Evolutionary conservation across 2,888 invertebrate genomes (phyloP).

Genomic region (Argynnis bischoffii): DNA sequence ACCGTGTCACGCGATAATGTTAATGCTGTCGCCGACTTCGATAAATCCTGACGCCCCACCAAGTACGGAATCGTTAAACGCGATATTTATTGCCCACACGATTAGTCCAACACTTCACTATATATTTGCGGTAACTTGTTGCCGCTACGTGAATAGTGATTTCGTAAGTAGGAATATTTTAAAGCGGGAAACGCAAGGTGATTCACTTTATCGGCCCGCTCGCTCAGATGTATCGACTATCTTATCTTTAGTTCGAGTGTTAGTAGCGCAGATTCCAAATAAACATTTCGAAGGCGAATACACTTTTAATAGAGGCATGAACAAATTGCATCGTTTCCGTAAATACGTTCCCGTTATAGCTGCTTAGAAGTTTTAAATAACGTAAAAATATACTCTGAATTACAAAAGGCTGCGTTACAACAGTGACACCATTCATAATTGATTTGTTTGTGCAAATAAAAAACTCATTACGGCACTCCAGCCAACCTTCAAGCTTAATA

Average conservation of each 20-base stretch:
- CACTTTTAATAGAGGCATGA: slow-evolving; percentile 2
- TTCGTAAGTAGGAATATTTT: slow-evolving; percentile 32
- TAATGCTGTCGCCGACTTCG: slow-evolving; percentile 20
- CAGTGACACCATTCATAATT: not conserved
- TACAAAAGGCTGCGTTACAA: not conserved
- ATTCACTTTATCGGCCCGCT: slow-evolving; percentile 26
- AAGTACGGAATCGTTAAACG: slow-evolving; percentile 28
- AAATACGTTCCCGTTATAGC: not conserved
- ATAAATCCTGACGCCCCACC: slow-evolving; percentile 23
- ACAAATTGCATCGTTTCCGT: slow-evolving; percentile 2
- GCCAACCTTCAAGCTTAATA: slow-evolving; percentile 1
- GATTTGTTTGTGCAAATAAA: not conserved
- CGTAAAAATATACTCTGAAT: not conserved
- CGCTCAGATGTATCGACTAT: slow-evolving; percentile 24
- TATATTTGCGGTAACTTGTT: slow-evolving; percentile 30
- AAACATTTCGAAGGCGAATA: slow-evolving; percentile 18
- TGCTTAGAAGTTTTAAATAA: not conserved
- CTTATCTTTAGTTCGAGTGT: slow-evolving; percentile 6
- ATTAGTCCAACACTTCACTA: slow-evolving; percentile 24
- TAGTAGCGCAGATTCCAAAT: slow-evolving; percentile 10
- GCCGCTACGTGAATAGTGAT: slow-evolving; percentile 25
- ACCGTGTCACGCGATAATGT: slow-evolving; percentile 24
- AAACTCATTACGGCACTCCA: not conserved
- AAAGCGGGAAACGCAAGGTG: slow-evolving; percentile 32
- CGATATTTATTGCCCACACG: slow-evolving; percentile 29